phyloP scores from a whole-genome alignment of 2,888 invertebrate species.

The Callyntrura guangdongensis region DNA sequence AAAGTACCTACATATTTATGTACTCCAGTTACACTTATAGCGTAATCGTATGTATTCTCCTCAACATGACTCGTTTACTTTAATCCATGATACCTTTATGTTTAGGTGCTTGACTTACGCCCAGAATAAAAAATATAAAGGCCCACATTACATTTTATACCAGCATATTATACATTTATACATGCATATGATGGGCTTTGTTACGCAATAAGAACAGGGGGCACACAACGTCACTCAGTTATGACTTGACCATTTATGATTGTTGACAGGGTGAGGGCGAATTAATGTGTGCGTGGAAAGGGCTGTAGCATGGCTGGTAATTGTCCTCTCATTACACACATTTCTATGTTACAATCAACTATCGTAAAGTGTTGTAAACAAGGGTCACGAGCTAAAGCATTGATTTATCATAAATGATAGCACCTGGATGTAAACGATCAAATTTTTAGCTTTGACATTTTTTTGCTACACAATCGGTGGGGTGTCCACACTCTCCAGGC shows the following conservation, averaged over 20 bases:
- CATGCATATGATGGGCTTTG: neutral
- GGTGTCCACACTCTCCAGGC: too few species aligned
- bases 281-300: constrained; percentile 51
- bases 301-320: constrained; percentile 52
- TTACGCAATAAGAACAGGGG: neutral
- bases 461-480: too few species aligned
- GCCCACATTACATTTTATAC: neutral
- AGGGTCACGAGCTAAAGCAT: neutral
- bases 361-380: constrained; percentile 15
- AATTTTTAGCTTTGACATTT: too few species aligned
- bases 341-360: constrained; percentile 71
- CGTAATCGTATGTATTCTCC: neutral
- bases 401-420: neutral
- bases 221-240: constrained; percentile 35
- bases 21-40: neutral
- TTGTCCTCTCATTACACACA: constrained; percentile 73
- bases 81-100: neutral
- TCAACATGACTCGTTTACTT: too few species aligned
- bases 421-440: neutral
- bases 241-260: constrained; percentile 43
- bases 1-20: neutral
- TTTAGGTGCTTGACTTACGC: constrained; percentile 10
- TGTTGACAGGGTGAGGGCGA: constrained; percentile 58
- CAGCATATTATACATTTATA: neutral
- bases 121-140: constrained; percentile 28